phyloP scores from a whole-genome alignment of 2,888 invertebrate genomes.

The Alloscopus bannaensis region DNA sequence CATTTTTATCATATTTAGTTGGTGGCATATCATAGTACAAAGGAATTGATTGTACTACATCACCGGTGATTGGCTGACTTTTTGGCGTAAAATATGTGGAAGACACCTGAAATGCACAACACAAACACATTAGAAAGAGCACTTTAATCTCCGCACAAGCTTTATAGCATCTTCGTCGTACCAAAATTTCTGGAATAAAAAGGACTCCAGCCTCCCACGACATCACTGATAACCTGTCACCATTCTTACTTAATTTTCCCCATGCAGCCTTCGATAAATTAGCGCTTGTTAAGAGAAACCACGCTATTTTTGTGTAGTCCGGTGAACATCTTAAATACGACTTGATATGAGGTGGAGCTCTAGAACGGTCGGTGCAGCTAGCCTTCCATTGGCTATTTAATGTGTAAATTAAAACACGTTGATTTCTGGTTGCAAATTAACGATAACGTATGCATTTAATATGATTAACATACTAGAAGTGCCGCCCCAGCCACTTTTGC shows the following conservation, averaged over 20 bases:
- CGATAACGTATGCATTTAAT: conserved; percentile 50
- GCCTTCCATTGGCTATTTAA: conserved; percentile 91
- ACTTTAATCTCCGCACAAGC: too few species aligned
- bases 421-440: conserved; percentile 7
- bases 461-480: conserved; percentile 81
- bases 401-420: conserved; percentile 74
- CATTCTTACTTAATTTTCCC: conserved; percentile 83
- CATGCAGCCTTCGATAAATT: conserved; percentile 98
- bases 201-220: conserved; percentile 95
- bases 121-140: too few species aligned
- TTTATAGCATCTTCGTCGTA: conserved; percentile 76
- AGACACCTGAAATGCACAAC: conserved; percentile 4
- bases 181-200: conserved; percentile 88
- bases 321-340: conserved; percentile 87
- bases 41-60: too few species aligned
- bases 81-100: conserved; percentile 9
- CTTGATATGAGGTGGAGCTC: conserved; percentile 97
- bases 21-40: conserved; percentile 91
- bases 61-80: neutral
- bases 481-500: conserved; percentile 88
- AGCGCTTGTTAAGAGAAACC: conserved; percentile 92
- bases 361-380: conserved; percentile 81
- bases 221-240: conserved; percentile 81
- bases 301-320: conserved; percentile 81
- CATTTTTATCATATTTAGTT: conserved; percentile 81